A percentile compares a stretch with the other conserved stretches of the same genome.
Conservation (phyloP, 1,140 invertebrate species). For the Lepidostoma basale region DNA sequence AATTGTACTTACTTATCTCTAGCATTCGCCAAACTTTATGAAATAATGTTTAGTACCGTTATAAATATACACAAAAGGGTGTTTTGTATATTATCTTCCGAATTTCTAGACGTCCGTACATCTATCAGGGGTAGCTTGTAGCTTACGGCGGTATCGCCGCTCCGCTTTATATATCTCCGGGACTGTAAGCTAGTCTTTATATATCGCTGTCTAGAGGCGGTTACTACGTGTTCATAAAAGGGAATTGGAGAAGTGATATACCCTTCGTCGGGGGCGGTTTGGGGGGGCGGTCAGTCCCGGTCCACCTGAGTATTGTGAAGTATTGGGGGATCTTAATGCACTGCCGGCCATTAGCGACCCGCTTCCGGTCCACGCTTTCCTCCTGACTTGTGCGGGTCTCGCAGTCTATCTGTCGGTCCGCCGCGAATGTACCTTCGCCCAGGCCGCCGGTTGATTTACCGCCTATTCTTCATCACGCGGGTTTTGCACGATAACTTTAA, state of each 20-base stretch:
- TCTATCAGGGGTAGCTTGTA: not conserved
- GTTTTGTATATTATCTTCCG: too few relatives aligned
- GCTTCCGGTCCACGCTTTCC: not conserved
- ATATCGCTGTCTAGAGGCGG: conserved; percentile 30
- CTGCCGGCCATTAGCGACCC: conserved; percentile 34
- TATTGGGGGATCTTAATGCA: conserved; percentile 35
- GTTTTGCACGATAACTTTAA: too few relatives aligned
- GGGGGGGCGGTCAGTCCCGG: too few relatives aligned
- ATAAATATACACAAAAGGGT: not conserved
- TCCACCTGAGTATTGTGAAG: not conserved
- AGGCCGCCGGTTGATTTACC: too few relatives aligned
- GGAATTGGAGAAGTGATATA: conserved; percentile 17
- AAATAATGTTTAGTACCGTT: too few relatives aligned
- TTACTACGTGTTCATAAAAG: conserved; percentile 33
- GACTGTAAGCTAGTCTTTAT: conserved; percentile 20
- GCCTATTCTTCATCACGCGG: too few relatives aligned
- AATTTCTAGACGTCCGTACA: not conserved
- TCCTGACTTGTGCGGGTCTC: too few relatives aligned
- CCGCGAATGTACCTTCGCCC: too few relatives aligned
- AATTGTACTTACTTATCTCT: too few relatives aligned
- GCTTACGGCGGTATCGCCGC: not conserved
- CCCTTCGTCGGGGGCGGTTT: not conserved
- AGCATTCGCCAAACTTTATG: too few relatives aligned
- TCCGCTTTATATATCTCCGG: conserved; percentile 6
- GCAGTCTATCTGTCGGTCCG: too few relatives aligned